Evolutionary conservation across 2,888 invertebrate genomes (phyloP).

Genomic region (Megamerina dolium): DNA sequence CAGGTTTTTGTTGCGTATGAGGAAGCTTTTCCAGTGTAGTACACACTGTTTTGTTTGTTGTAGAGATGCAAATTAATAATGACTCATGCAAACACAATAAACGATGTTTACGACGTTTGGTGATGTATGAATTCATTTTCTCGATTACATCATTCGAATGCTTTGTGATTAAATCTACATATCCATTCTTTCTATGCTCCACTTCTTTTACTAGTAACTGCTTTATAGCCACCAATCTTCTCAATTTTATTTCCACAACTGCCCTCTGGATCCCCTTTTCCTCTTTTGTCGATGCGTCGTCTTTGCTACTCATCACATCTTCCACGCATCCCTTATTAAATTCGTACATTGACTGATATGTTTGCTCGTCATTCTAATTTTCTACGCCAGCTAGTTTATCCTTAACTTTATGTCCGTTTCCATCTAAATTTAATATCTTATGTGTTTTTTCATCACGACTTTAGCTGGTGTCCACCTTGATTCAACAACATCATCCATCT

Average conservation of each 20-base stretch:
- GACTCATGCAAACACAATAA: slow-evolving; percentile 37
- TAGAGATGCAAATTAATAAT: too few relatives aligned
- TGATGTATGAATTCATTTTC: slow-evolving; percentile 21
- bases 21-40: too few relatives aligned
- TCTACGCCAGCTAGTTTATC: background rate
- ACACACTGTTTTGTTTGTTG: too few relatives aligned
- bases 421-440: background rate
- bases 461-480: slow-evolving; percentile 33
- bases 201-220: background rate
- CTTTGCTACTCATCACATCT: background rate
- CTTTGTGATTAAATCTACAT: background rate
- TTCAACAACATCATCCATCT: background rate
- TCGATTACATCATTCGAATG: background rate
- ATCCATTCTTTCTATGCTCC: background rate
- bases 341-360: too few relatives aligned
- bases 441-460: too few relatives aligned
- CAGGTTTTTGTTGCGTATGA: slow-evolving; percentile 5
- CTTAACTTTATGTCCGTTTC: background rate
- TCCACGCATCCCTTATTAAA: background rate
- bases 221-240: background rate
- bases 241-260: background rate
- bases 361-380: background rate
- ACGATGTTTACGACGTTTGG: slow-evolving; percentile 38
- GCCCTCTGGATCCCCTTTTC: background rate
- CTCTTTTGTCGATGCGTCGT: background rate